These are phyloP conservation scores for Caenorhabditis plicata DNA, from an alignment of 2,888 invertebrate genomes.

Conservation along the genomic window DNA sequence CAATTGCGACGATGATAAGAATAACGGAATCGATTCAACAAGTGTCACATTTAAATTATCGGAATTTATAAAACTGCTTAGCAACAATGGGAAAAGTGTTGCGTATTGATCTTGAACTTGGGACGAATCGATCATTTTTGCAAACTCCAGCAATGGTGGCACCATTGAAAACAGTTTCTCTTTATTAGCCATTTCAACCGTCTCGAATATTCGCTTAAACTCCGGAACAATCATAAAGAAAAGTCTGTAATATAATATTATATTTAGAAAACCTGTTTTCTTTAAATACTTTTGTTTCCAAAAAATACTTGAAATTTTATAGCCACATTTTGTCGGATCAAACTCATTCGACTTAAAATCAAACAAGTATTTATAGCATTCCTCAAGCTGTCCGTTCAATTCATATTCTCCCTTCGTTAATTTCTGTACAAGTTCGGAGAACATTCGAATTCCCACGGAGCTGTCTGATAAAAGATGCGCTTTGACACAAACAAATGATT, in stretches of 20 bases:
- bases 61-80: no score
- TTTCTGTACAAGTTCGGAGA: neutral
- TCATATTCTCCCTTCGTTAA: neutral
- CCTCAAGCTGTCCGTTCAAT: neutral
- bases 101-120: conserved; percentile 16
- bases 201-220: conserved; percentile 7
- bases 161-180: conserved; percentile 7
- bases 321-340: conserved; percentile 13
- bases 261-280: no score
- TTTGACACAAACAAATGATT: neutral
- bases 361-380: conserved; percentile 6
- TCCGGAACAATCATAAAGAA: conserved; percentile 15
- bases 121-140: conserved; percentile 2
- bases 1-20: conserved; percentile 1
- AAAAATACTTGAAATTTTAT: conserved; percentile 10
- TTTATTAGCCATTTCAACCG: conserved; percentile 1
- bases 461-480: neutral
- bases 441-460: neutral
- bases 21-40: conserved; percentile 16
- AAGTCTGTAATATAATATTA: no score
- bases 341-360: conserved; percentile 11
- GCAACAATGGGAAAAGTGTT: no score
- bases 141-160: conserved; percentile 17
- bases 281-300: no score
- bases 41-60: no score